Conservation (phyloP, 2,113 vertebrate species). For the Chascanopsetta lugubris region DNA sequence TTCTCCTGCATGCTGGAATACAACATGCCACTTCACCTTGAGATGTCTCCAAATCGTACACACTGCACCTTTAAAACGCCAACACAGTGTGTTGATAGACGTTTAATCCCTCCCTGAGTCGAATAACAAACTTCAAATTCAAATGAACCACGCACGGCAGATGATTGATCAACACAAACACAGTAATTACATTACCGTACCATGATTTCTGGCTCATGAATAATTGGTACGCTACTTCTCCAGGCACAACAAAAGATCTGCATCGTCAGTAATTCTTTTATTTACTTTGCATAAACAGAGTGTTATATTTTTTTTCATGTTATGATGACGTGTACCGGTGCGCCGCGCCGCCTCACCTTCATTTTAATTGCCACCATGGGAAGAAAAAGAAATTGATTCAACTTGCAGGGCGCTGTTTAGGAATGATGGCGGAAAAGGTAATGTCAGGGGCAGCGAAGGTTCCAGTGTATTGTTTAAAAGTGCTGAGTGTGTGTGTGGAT, state of each 20-base stretch:
- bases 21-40: too few species aligned
- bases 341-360: background rate
- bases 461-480: conserved; percentile 25
- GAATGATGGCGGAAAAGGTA: conserved; percentile 1
- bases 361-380: conserved; percentile 11
- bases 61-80: too few species aligned
- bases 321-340: conserved; percentile 2
- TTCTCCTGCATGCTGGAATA: too few species aligned
- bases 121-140: background rate
- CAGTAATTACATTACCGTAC: background rate
- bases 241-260: background rate
- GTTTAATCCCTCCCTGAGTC: background rate
- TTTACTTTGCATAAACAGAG: background rate
- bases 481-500: conserved; percentile 26
- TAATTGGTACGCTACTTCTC: background rate
- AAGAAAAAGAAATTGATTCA: background rate
- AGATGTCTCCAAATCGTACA: too few species aligned
- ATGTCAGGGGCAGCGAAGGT: background rate
- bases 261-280: background rate
- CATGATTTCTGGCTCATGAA: conserved; percentile 1
- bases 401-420: background rate
- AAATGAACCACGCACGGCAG: background rate
- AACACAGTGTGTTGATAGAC: background rate
- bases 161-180: background rate
- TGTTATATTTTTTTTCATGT: background rate